Conservation (phyloP, 2,113 vertebrate genomes). For the Psilopogon haemacephalus region DNA sequence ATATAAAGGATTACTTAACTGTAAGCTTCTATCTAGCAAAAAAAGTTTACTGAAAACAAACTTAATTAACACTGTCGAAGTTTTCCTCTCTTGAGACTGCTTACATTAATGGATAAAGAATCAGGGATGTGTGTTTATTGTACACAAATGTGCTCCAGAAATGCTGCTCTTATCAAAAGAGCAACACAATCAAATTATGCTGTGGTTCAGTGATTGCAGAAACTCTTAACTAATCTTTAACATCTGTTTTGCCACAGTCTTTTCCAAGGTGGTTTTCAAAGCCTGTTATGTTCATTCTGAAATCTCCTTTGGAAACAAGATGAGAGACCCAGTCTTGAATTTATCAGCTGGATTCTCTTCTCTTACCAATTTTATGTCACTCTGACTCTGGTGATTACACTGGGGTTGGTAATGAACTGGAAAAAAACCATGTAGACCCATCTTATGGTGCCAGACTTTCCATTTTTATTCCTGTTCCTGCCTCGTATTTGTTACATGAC, state of each 20-base stretch:
- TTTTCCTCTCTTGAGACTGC: not conserved
- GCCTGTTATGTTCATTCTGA: not conserved
- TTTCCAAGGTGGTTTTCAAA: conserved; percentile 3
- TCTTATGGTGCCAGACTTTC: not conserved
- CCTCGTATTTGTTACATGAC: not conserved
- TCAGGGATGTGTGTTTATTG: not conserved
- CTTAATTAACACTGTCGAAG: not conserved
- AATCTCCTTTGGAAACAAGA: not conserved
- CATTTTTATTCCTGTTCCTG: not conserved
- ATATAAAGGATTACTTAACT: not conserved
- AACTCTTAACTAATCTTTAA: conserved; percentile 2
- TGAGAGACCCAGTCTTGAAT: not conserved
- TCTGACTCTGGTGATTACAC: not conserved
- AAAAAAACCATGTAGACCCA: not conserved
- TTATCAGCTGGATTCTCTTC: not conserved
- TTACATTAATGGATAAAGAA: conserved; percentile 19
- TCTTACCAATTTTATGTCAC: not conserved
- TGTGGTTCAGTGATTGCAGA: not conserved
- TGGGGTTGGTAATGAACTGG: not conserved
- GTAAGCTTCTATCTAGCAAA: not conserved
- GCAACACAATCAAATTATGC: not conserved
- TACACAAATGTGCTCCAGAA: not conserved
- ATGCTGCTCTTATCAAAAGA: not conserved
- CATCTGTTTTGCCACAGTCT: not conserved
- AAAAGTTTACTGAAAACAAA: not conserved